These are phyloP conservation scores for Malurus melanocephalus DNA, from an alignment of 2,113 vertebrate genomes.

Conservation along the genomic window DNA sequence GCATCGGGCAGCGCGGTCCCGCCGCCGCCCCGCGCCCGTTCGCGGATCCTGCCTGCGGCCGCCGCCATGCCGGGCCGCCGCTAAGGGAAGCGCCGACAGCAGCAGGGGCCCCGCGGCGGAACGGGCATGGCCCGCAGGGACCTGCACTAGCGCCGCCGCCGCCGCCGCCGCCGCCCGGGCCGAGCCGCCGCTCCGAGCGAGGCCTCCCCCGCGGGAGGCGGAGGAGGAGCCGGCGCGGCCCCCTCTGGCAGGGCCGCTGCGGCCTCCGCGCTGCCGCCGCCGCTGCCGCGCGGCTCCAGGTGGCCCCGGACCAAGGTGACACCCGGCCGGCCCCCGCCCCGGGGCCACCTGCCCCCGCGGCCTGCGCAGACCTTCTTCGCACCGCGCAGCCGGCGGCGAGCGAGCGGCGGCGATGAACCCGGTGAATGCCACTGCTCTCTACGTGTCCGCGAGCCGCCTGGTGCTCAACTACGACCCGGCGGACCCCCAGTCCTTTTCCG, in stretches of 20 bases:
- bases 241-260: background rate
- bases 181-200: too few relatives aligned
- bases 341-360: constrained; percentile 47
- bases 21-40: too few relatives aligned
- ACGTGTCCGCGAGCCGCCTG: constrained; percentile 94
- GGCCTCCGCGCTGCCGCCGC: constrained; percentile 9
- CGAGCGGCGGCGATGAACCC: constrained; percentile 91
- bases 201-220: too few relatives aligned
- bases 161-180: background rate
- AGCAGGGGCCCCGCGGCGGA: too few relatives aligned
- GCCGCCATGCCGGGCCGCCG: too few relatives aligned
- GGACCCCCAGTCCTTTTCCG: constrained; percentile 84
- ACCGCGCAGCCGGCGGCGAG: constrained; percentile 72
- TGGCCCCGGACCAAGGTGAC: constrained; percentile 38
- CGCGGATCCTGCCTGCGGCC: too few relatives aligned
- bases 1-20: too few relatives aligned
- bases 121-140: too few relatives aligned
- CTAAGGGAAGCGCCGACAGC: too few relatives aligned
- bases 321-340: constrained; percentile 39
- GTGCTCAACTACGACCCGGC: constrained; percentile 93
- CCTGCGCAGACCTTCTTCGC: constrained; percentile 69
- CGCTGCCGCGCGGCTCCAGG: constrained; percentile 25
- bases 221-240: too few relatives aligned
- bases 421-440: constrained; percentile 90
- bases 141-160: background rate